phyloP scores from a whole-genome alignment of 53 echinoderm and acorn worm genomes.

The Holothuria scabra region DNA sequence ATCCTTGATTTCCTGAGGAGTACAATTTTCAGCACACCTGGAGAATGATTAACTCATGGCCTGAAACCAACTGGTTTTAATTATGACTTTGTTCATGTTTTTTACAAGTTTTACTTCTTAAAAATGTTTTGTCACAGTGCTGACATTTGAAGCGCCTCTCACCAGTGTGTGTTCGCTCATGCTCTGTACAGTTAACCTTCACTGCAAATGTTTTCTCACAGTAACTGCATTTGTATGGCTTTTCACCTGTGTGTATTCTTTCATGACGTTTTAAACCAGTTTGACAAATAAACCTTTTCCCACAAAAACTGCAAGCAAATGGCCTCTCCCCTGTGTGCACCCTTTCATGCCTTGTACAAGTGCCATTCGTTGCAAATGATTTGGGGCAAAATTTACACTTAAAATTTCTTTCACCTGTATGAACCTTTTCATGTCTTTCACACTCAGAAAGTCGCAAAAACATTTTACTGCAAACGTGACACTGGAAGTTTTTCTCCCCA shows the following conservation, averaged over 20 bases:
- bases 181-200: no score
- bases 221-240: conserved; percentile 19
- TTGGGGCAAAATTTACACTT: conserved; percentile 1
- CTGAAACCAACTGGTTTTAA: background rate
- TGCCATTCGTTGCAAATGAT: background rate
- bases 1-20: no score
- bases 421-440: background rate
- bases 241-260: no score
- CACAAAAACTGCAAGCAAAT: background rate
- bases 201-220: background rate
- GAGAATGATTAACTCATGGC: no score
- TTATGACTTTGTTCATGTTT: conserved; percentile 28
- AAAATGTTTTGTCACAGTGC: conserved; percentile 17
- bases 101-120: background rate
- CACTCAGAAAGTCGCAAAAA: no score
- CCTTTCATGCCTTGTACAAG: background rate
- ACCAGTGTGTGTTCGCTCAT: no score
- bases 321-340: no score
- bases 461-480: no score
- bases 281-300: background rate
- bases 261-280: background rate
- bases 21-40: no score
- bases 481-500: no score
- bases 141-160: no score
- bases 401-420: background rate